These are phyloP conservation scores for Meta bourneti DNA, from an alignment of 2,888 invertebrate species.

Conservation along the genomic window DNA sequence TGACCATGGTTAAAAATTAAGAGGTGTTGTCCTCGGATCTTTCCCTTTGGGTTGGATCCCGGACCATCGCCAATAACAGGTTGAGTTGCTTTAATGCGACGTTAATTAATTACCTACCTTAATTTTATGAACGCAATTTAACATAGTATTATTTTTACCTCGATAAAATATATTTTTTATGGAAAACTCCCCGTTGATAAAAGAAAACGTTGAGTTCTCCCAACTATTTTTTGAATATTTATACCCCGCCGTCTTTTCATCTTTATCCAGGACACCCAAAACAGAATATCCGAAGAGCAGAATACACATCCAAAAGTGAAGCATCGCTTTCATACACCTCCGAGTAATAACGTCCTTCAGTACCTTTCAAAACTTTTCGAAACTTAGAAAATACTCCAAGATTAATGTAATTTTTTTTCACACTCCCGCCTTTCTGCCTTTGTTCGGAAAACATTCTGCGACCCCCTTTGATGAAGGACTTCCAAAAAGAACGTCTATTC, in stretches of 20 bases:
- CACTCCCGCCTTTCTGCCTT: background rate
- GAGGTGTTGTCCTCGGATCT: no score
- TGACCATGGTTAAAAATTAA: no score
- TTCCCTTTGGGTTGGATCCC: no score
- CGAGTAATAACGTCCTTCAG: background rate
- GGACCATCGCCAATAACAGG: no score
- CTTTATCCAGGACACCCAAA: background rate
- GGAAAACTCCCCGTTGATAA: no score
- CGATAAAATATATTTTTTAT: no score
- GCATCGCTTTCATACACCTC: conserved; percentile 18
- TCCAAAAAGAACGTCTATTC: conserved; percentile 21
- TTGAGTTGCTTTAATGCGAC: no score
- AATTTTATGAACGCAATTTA: no score
- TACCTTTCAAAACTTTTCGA: conserved; percentile 51
- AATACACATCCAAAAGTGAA: conserved; percentile 16
- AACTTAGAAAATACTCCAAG: conserved; percentile 41
- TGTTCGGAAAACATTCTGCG: background rate
- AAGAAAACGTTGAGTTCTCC: background rate
- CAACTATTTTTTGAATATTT: background rate
- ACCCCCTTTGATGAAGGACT: conserved; percentile 22
- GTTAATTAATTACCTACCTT: no score
- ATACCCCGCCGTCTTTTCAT: background rate
- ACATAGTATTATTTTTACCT: no score
- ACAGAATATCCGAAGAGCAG: background rate
- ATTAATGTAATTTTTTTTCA: conserved; percentile 45